Conservation (phyloP, 2,888 invertebrate species). For the Eumerus sabulonum region DNA sequence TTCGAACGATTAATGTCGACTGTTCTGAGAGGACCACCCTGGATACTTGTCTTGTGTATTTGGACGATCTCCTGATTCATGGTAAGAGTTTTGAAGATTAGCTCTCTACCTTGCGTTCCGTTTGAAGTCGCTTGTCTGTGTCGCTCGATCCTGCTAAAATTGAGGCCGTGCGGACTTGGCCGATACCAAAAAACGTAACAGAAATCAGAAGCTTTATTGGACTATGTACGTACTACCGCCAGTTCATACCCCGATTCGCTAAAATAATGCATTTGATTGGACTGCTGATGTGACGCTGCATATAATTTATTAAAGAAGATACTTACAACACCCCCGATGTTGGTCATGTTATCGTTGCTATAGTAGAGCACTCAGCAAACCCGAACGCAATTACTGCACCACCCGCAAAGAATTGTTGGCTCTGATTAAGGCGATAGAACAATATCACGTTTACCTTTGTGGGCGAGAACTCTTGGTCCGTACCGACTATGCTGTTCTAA, state of each 20-base stretch:
- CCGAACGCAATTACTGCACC: conserved; percentile 27
- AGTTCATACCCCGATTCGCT: conserved; percentile 16
- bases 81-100: conserved; percentile 28
- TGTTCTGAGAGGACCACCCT: neutral
- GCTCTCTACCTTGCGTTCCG: conserved; percentile 25
- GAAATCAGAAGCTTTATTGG: conserved; percentile 26
- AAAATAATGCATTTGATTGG: conserved; percentile 18
- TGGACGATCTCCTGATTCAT: conserved; percentile 19
- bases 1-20: neutral
- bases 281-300: neutral
- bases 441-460: conserved; percentile 21
- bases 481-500: conserved; percentile 15
- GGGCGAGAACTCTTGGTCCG: conserved; percentile 16
- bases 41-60: neutral
- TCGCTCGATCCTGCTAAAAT: conserved; percentile 19
- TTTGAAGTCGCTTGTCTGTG: conserved; percentile 23
- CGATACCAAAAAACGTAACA: conserved; percentile 9
- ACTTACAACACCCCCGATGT: conserved; percentile 1
- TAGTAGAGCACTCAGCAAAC: conserved; percentile 7
- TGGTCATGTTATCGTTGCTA: conserved; percentile 41
- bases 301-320: conserved; percentile 4
- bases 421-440: conserved; percentile 17
- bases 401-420: conserved; percentile 28
- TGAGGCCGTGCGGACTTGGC: conserved; percentile 23
- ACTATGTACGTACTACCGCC: conserved; percentile 36